These are phyloP conservation scores for Cheilosia grossa DNA, from an alignment of 2,888 invertebrate species.

Conservation along the genomic window DNA sequence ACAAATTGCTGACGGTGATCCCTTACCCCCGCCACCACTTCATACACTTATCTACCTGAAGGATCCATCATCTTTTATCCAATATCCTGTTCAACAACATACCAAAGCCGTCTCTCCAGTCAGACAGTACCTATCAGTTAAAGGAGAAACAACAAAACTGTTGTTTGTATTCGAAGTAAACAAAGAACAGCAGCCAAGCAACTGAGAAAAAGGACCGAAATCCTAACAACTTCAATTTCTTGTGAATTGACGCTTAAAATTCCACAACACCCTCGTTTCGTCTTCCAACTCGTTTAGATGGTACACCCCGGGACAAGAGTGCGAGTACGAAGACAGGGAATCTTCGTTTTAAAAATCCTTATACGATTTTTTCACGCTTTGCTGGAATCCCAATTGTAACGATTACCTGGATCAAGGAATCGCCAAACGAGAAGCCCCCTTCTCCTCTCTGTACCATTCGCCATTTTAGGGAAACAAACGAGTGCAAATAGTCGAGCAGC, in stretches of 20 bases:
- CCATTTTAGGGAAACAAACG: conserved; percentile 51
- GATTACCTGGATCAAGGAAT: conserved; percentile 62
- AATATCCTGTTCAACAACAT: conserved; percentile 41
- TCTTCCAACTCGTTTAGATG: background rate
- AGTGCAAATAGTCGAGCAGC: conserved; percentile 46
- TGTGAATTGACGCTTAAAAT: conserved; percentile 65
- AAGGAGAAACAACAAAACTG: conserved; percentile 27
- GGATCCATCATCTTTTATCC: conserved; percentile 52
- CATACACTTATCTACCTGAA: conserved; percentile 29
- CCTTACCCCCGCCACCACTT: background rate
- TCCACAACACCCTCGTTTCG: conserved; percentile 47
- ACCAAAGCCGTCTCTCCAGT: background rate
- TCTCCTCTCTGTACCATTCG: background rate
- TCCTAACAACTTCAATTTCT: conserved; percentile 58
- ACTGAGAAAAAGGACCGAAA: background rate
- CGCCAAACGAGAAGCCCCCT: conserved; percentile 16
- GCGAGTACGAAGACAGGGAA: background rate
- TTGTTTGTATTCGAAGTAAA: conserved; percentile 36
- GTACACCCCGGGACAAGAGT: background rate
- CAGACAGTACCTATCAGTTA: background rate
- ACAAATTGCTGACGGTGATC: conserved; percentile 37
- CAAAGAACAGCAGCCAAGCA: conserved; percentile 4
- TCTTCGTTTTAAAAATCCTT: conserved; percentile 9
- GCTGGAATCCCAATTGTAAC: conserved; percentile 53
- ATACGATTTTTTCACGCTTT: conserved; percentile 29